Evolutionary conservation across 2,113 vertebrate genomes (phyloP), one percentile per base, ranked within the genome.

Genomic region (Oriolus oriolus): DNA sequence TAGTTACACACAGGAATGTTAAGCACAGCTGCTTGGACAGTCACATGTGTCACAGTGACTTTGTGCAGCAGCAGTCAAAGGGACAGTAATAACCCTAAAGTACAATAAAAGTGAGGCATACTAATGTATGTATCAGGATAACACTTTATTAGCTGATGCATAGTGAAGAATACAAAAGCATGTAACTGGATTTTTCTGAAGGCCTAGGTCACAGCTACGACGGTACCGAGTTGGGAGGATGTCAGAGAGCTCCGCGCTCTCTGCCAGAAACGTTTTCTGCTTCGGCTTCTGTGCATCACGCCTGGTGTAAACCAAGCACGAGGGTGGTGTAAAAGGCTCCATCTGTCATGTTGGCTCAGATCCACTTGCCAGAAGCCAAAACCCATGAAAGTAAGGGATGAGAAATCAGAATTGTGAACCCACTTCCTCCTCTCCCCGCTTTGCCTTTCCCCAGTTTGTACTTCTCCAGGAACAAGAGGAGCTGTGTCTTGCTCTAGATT

Each of bases 241-340:
- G 70, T 82, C 86, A 87, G 64, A 88, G 84, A 56, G 56, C 80
- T 84, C 56, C 0, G 0, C 0, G 0, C 85, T 73, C 87, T 56
- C 84, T 82, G 87, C 84, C 93, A 87, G 78, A 78, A 94, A 66
- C 49, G 0, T 91, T 95, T 94, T 95, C 81, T 93, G 69, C 84
- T 60, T 89, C 8, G 1, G 90, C 95, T 97, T 79, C 94, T 94
- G 92, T 83, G 71, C 92, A 85, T 83, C 83, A 79, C 2, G 66
- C 88, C 89, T 90, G 89, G 95, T 94, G 95, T 83, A 95, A 96
- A 94, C 65, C 84, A 94, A 90, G 91, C 87, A 78, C 1, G 22
- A 93, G 74, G 73, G 84, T 78, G 95, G 87, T 92, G 87, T 91
- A 91, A 96, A 96, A 95, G 89, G 65, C 93, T 95, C 94, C 93